Evolutionary conservation across 2,888 invertebrate species (phyloP), one percentile per base, ranked within the genome.

Genomic region (Stegophylla sp.): DNA sequence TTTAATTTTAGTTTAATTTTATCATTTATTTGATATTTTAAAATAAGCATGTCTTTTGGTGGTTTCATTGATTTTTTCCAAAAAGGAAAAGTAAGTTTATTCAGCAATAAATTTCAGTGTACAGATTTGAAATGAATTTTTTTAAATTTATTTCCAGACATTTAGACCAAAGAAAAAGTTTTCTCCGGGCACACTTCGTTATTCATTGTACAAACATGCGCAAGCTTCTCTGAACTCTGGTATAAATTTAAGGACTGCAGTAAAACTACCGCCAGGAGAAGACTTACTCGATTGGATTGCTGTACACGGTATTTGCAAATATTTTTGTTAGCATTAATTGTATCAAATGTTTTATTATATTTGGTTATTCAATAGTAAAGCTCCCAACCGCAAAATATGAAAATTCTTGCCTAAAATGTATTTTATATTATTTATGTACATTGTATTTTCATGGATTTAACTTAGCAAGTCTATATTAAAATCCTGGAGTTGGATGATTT

Each of bases 281-380:
- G 93, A 94, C 86, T 87, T 93, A 74, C 94, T 94, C 85, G 96
- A 96, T 86, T 96, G 96, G 96, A 90, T 95, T 56, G 96, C 96
- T 23, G 96, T 96, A 5, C 96, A 96, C 88, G 95, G 94, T 94
- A 88, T 63, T 28, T 43, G 51, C 41, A 34, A 34, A 34, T 7
- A 5, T 34, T 34, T 34, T 34, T n/a, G n/a, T n/a, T n/a, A n/a
- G n/a, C n/a, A n/a, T n/a, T n/a, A n/a, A n/a, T n/a, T n/a, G n/a
- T n/a, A n/a, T n/a, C n/a, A 34, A 34, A 34, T 7, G 3, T 34
- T 34, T 34, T 34, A 34, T 34, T 5, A 7, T 34, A 5, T 5
- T 34, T 7, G 4, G 34, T 34, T 34, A 34, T 34, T 34, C 34
- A 34, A 34, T 34, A 34, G 34, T 34, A 34, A 34, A 34, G 34